A percentile compares a stretch with the other conserved stretches of the same genome.
These are phyloP conservation scores for Budorcas taxicolor DNA, from an alignment of 2,113 vertebrate species.

Conservation along the genomic window DNA sequence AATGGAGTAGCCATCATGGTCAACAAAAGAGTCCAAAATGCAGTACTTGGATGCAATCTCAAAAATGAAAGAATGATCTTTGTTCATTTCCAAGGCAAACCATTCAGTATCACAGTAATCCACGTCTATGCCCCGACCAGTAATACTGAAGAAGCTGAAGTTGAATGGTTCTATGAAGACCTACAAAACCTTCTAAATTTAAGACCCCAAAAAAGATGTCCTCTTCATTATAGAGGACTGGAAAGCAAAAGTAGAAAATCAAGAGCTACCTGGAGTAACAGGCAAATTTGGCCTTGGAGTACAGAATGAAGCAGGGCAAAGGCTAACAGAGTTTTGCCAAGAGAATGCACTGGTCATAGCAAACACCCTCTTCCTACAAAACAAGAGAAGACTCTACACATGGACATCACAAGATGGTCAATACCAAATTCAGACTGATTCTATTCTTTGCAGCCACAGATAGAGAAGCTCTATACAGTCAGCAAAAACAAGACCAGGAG, in stretches of 20 bases:
- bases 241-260: not conserved
- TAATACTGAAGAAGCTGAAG: not conserved
- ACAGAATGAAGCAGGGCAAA: not conserved
- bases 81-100: not conserved
- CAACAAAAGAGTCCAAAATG: not conserved
- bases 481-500: not conserved
- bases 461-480: not conserved
- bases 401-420: not conserved
- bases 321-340: not conserved
- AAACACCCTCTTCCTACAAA: not conserved
- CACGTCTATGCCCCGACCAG: not conserved
- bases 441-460: not conserved
- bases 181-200: not conserved
- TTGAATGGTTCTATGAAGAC: not conserved
- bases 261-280: not conserved
- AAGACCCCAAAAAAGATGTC: not conserved
- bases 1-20: not conserved
- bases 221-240: not conserved
- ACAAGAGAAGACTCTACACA: not conserved
- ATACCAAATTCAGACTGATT: not conserved
- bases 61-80: not conserved
- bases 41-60: not conserved
- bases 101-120: not conserved
- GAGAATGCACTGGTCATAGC: not conserved
- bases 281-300: not conserved